Evolutionary conservation across 1,140 invertebrate genomes (phyloP), one percentile per base, ranked within the genome.

Genomic region (Panagrolaimus sp.): DNA sequence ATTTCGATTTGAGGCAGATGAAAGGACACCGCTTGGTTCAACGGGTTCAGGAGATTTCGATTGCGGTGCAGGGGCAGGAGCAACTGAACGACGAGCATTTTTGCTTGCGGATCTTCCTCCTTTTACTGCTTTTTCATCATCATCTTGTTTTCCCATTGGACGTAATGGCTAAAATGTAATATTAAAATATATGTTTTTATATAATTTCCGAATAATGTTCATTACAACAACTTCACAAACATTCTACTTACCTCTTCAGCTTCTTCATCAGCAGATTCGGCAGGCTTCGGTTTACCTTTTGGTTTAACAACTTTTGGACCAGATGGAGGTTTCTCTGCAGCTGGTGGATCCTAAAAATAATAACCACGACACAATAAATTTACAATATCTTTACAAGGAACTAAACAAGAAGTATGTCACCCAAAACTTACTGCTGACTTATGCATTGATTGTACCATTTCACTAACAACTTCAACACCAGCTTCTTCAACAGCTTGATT

Each of bases 341-440:
- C 32, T 38, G 32, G 15, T 58, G 17, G 24, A 38, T 48, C 72
- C n/a, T 21, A 65, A 45, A 72, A 1, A 72, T 63, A 44, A n/a
- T n/a, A n/a, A n/a, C n/a, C 26, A 68, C 58, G 24, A 73, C 15
- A 28, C 14, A 69, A 69, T 24, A 68, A n/a, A 15, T 45, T 38
- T 38, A 38, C 32, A 38, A 38, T 7, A 38, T 48, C 38, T 71
- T 17, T n/a, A n/a, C n/a, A n/a, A n/a, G n/a, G n/a, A n/a, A n/a
- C n/a, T n/a, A n/a, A 63, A 12, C 15, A 74, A 71, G 64, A 38
- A 68, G 43, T 44, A 6, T 14, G 43, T 17, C 21, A 65, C n/a
- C n/a, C n/a, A n/a, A n/a, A n/a, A 64, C 69, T 68, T 47, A 75
- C 72, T 64, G 75, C 73, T 26, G 72, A 55, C 43, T 75, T 75